Evolutionary conservation across 2,797 vertebrate genomes (phyloP), one percentile per base, ranked within the genome.

Genomic region (Pangasius macronema): DNA sequence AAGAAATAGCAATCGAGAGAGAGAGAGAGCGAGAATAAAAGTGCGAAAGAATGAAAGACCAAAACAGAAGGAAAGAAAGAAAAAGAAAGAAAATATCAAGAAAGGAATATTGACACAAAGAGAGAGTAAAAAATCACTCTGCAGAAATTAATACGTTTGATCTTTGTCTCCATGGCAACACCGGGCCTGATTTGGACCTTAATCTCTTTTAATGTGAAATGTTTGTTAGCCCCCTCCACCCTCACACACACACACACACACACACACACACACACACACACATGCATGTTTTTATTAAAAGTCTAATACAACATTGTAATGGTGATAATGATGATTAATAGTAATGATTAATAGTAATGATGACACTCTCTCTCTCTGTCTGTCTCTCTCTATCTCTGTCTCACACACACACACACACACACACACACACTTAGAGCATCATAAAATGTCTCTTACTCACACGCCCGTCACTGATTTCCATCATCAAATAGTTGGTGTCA

Each of bases 181-280:
- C 81, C 79, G 42, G 36, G 83, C 65, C n/a, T 89, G 87, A 92
- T 84, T 85, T 87, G 86, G 87, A 85, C 91, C 92, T 92, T 93
- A 93, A 94, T 94, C 92, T 91, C 86, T 82, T 88, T 90, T 93
- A 93, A 94, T 93, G 91, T 94, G 92, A 94, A 92, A 88, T 90
- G 84, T 91, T 92, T 90, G 86, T 91, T 61, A 85, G 39, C 85
- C 90, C 85, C 82, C 89, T 87, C 81, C 10, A 5, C 53, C 33
- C 70, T 22, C 5, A 18, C 65, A n/a, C 65, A 33, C 13, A 67
- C 67, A 68, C 72, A 46, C 24, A 46, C 72, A 73, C 73, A 49
- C 46, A 20, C 75, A 30, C 46, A n/a, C 46, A n/a, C 22, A 30
- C 51, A 33, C 51, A 36, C n/a, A 36, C n/a, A 77, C 24, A 88